Percentiles rank a stretch among this genome's conserved stretches.
Evolutionary conservation across 2,113 vertebrate species (phyloP).

Genomic region (Perca schrenkii): DNA sequence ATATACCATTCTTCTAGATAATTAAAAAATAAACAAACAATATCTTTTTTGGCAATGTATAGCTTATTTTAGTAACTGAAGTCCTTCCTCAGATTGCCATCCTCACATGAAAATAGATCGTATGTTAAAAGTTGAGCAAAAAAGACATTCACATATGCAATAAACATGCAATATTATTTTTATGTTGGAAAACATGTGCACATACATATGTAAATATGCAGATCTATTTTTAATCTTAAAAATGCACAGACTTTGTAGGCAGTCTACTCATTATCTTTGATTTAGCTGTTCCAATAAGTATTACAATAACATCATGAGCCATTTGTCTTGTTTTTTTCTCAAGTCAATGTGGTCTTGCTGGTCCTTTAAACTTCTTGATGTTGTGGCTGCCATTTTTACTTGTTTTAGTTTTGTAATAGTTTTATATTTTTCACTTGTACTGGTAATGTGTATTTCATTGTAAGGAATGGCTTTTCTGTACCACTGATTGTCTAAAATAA

Average conservation of each 20-base stretch:
- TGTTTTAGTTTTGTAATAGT: constrained; percentile 55
- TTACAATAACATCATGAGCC: constrained; percentile 56
- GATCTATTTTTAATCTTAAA: constrained; percentile 74
- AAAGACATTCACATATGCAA: constrained; percentile 79
- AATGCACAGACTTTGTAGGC: constrained; percentile 64
- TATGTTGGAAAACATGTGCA: constrained; percentile 75
- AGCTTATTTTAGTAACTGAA: constrained; percentile 7
- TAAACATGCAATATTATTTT: constrained; percentile 77
- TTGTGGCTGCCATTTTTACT: constrained; percentile 52
- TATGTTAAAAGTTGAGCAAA: constrained; percentile 38
- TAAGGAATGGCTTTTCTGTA: constrained; percentile 47
- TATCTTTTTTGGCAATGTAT: background rate
- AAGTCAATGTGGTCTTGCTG: constrained; percentile 30
- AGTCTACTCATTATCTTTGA: constrained; percentile 37
- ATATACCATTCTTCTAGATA: background rate
- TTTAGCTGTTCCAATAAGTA: constrained; percentile 37
- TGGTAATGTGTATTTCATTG: constrained; percentile 59
- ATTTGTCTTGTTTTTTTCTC: constrained; percentile 63
- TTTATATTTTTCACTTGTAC: constrained; percentile 54
- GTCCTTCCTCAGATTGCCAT: constrained; percentile 1
- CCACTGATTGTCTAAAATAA: constrained; percentile 50
- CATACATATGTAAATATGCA: constrained; percentile 79
- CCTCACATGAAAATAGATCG: constrained; percentile 19
- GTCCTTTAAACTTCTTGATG: constrained; percentile 41
- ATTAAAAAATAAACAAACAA: background rate